Evolutionary conservation across 2,113 vertebrate genomes (phyloP).

Genomic region (Rhineura floridana): DNA sequence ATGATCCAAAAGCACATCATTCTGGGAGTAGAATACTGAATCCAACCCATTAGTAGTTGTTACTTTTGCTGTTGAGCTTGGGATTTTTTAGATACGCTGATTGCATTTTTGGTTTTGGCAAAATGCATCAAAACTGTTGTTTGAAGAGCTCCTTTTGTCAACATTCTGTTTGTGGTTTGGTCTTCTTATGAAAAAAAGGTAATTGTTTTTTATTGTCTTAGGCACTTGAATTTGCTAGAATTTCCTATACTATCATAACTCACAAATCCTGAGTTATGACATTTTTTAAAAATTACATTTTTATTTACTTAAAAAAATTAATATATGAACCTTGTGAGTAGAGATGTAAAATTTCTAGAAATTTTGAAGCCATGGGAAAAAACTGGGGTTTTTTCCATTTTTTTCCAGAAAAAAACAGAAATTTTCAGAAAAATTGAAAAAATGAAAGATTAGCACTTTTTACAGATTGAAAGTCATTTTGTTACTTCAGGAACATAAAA

Average conservation of each 20-base stretch:
- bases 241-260: background rate
- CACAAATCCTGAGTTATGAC: background rate
- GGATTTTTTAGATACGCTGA: background rate
- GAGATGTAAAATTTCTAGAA: too few relatives aligned
- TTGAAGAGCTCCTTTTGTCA: too few relatives aligned
- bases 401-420: too few relatives aligned
- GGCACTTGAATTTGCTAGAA: background rate
- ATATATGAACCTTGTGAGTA: background rate
- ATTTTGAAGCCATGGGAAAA: too few relatives aligned
- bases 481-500: too few relatives aligned
- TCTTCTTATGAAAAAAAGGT: background rate
- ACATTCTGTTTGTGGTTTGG: background rate
- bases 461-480: too few relatives aligned
- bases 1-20: too few relatives aligned
- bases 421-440: too few relatives aligned
- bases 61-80: too few relatives aligned
- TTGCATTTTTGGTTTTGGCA: background rate
- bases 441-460: too few relatives aligned
- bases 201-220: background rate
- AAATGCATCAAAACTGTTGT: background rate
- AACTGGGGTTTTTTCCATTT: too few relatives aligned
- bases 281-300: background rate
- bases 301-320: background rate
- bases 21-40: too few relatives aligned
- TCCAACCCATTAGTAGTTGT: background rate